These are phyloP conservation scores for Pantala flavescens DNA, from an alignment of 1,140 invertebrate species.

Conservation along the genomic window DNA sequence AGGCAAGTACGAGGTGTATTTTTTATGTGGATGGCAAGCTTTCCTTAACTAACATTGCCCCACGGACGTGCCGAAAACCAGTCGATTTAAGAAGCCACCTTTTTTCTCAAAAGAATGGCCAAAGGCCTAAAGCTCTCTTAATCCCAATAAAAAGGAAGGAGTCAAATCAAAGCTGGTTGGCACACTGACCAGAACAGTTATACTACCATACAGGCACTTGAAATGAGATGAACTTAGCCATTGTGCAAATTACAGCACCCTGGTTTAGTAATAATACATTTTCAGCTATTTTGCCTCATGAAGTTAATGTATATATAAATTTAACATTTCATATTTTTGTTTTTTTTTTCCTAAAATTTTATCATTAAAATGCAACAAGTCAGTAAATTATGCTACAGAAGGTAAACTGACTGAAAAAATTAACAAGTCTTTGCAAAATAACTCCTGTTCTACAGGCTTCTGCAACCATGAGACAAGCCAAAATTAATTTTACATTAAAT, in stretches of 20 bases:
- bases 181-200: constrained; percentile 6
- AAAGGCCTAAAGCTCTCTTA: not conserved
- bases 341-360: constrained; percentile 6
- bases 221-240: constrained; percentile 2
- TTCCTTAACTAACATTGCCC: not conserved
- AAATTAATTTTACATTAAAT: constrained; percentile 12
- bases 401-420: constrained; percentile 7
- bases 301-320: constrained; percentile 11
- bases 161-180: constrained; percentile 5
- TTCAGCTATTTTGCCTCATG: not conserved
- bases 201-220: constrained; percentile 6
- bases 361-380: not conserved
- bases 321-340: not conserved
- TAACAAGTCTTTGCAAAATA: constrained; percentile 2
- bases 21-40: constrained; percentile 5
- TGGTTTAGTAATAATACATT: constrained; percentile 8
- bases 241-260: constrained; percentile 8
- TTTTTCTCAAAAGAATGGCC: not conserved
- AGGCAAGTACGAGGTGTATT: not conserved
- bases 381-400: constrained; percentile 3
- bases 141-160: not conserved
- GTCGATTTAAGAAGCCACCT: not conserved
- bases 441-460: constrained; percentile 3
- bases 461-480: constrained; percentile 3
- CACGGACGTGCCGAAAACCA: not conserved